Evolutionary conservation across 2,113 vertebrate genomes (phyloP), one percentile per base, ranked within the genome.

Genomic region (Microtus oregoni): DNA sequence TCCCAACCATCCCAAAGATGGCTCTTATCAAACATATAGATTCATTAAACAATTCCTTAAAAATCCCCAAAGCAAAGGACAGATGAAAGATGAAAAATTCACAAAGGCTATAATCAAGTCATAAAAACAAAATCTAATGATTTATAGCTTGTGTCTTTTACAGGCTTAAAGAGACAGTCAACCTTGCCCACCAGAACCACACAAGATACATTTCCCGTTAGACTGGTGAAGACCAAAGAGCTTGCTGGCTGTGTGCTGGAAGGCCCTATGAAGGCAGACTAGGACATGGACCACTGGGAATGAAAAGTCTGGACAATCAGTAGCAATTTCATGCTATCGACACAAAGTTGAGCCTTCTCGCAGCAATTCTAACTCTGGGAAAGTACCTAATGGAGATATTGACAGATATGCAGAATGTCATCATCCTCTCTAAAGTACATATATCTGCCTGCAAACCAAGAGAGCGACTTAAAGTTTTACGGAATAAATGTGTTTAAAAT

Each of bases 271-370:
- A 72, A 63, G 63, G 58, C 17, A 30, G 24, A 85, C 13, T 5
- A 1, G 0, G 0, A 14, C 2, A 38, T 0, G 32, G 22, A n/a
- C 41, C 14, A 2, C 24, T 2, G 76, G 22, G 17, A 47, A 41
- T 13, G 17, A 26, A 17, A 94, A 83, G 61, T 0, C 7, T 1
- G 26, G 15, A 32, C 4, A 13, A 47, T 20, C 19, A 24, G 68
- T 38, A 86, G 55, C 19, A 50, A 50, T 50, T 13, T 50, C 50
- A 50, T 50, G 11, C 2, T 50, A 50, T 50, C 50, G 12, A 50
- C 50, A 50, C 50, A 50, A 50, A 50, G 12, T 50, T 12, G 50
- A 50, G 50, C 50, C 50, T 50, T 50, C 50, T 50, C 11, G 50
- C 50, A 50, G 50, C 50, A 50, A 50, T 50, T 50, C 50, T 50